phyloP scores from a whole-genome alignment of 1,140 invertebrate species.

The Ceratina calcarata region DNA sequence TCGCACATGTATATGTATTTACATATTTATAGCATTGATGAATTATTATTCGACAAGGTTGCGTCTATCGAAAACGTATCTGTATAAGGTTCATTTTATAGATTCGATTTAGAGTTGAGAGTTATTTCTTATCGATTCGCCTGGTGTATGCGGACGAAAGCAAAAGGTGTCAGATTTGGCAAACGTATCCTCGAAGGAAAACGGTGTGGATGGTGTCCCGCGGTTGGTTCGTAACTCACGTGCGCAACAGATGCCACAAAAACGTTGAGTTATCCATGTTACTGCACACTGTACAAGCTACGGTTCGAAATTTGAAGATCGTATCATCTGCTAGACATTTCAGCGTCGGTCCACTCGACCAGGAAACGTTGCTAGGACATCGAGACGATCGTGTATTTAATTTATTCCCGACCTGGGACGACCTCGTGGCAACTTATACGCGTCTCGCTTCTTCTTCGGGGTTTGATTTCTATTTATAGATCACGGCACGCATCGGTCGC shows the following conservation, averaged over 20 bases:
- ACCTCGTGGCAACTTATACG: constrained; percentile 32
- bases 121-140: no score
- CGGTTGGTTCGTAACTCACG: constrained; percentile 55
- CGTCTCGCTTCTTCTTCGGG: constrained; percentile 27
- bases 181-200: constrained; percentile 11
- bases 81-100: no score
- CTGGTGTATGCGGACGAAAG: no score
- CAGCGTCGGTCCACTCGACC: not conserved
- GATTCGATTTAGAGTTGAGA: no score
- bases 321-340: not conserved
- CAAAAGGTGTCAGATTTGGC: not conserved
- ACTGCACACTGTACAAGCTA: no score
- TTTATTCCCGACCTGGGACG: constrained; percentile 51
- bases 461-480: constrained; percentile 47
- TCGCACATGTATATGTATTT: no score
- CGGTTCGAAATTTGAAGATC: constrained; percentile 31
- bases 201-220: constrained; percentile 52
- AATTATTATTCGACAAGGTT: no score
- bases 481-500: constrained; percentile 20
- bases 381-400: constrained; percentile 42
- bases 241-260: constrained; percentile 66
- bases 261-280: constrained; percentile 27
- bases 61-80: no score
- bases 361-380: not conserved
- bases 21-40: no score